Conservation (phyloP, 2,797 vertebrate genomes). For the Galagoides demidoff region DNA sequence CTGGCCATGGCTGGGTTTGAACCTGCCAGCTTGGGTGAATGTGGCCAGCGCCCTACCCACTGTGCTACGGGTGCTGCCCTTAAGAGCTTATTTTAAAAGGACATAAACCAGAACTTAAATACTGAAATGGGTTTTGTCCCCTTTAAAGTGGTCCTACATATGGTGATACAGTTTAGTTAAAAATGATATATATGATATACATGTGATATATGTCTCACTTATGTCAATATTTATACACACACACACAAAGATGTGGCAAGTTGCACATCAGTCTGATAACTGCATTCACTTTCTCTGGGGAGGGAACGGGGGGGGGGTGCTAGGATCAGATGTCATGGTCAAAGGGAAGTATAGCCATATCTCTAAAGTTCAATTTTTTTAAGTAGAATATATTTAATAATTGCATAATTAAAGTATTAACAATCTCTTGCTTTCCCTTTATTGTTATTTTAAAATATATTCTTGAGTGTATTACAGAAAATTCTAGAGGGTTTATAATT, state of each 20-base stretch:
- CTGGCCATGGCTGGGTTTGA: too few relatives aligned
- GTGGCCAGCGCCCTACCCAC: too few relatives aligned
- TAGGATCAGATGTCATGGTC: not conserved
- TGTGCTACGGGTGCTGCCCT: too few relatives aligned
- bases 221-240: not conserved
- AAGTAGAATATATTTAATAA: conserved; percentile 6
- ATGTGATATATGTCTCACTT: not conserved
- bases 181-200: not conserved
- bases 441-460: conserved; percentile 27
- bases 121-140: conserved; percentile 32
- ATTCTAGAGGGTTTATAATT: conserved; percentile 17
- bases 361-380: conserved; percentile 25
- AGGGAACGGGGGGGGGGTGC: too few relatives aligned
- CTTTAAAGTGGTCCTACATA: conserved; percentile 5
- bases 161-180: conserved; percentile 14
- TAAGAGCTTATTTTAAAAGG: conserved; percentile 47
- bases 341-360: not conserved
- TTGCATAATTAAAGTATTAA: conserved; percentile 3
- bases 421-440: not conserved
- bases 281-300: not conserved
- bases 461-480: conserved; percentile 32
- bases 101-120: conserved; percentile 23
- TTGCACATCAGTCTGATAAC: not conserved
- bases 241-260: not conserved
- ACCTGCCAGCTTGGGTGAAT: too few relatives aligned